Conservation (phyloP, 2,113 vertebrate genomes). For the Pelodiscus sinensis region DNA sequence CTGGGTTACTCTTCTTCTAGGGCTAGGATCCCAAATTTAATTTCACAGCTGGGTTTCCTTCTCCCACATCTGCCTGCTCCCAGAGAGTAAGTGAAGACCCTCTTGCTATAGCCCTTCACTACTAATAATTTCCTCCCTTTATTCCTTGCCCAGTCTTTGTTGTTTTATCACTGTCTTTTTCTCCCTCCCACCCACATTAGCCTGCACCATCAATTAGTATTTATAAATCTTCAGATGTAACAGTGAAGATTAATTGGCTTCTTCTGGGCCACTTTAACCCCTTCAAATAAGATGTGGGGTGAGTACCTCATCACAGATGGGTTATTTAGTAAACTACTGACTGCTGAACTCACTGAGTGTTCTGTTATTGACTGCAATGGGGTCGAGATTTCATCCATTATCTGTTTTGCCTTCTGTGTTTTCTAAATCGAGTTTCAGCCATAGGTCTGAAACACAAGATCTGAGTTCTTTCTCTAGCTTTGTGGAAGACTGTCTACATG, state of each 20-base stretch:
- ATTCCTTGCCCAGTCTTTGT: not conserved
- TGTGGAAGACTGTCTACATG: not conserved
- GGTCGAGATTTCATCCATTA: constrained; percentile 3
- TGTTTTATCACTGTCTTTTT: not conserved
- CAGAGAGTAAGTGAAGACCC: not conserved
- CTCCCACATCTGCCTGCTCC: not conserved
- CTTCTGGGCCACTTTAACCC: not conserved
- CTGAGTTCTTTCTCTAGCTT: not conserved
- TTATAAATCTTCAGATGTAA: not conserved
- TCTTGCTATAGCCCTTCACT: not conserved
- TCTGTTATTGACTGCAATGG: constrained; percentile 2
- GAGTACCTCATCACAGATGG: not conserved
- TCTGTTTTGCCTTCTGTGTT: constrained; percentile 20
- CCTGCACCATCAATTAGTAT: not conserved
- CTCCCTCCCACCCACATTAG: no score
- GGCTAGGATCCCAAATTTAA: not conserved
- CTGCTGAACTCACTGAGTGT: constrained; percentile 12
- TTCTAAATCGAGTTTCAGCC: constrained; percentile 15
- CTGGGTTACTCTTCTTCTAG: not conserved
- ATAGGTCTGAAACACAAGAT: not conserved
- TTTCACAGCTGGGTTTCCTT: not conserved
- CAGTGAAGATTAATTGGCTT: not conserved
- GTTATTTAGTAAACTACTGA: not conserved
- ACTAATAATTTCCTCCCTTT: not conserved
- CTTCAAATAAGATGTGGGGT: not conserved